Conservation (phyloP, 37 sponge, comb jelly and placozoan genomes). For the Petrosia ficiformis region DNA sequence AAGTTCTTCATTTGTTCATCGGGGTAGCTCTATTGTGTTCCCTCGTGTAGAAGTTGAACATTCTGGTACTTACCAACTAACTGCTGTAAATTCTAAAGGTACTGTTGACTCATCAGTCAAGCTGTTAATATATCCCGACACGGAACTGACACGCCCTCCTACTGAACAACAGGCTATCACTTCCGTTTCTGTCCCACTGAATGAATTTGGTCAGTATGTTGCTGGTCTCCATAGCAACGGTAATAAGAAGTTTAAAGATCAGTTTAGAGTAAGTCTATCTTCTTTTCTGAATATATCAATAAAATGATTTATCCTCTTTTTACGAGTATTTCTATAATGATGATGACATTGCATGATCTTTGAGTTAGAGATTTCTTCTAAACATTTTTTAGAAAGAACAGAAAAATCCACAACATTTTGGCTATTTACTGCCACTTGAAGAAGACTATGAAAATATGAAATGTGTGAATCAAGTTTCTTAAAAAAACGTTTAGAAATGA, state of each 20-base stretch:
- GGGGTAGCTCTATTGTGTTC: neutral
- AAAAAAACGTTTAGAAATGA: too few species aligned
- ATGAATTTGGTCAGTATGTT: constrained; percentile 34
- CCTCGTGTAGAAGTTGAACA: neutral
- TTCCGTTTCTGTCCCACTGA: neutral
- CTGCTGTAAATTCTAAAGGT: neutral
- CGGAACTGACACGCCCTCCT: neutral
- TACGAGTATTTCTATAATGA: too few species aligned
- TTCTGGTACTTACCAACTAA: neutral
- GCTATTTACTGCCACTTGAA: too few species aligned
- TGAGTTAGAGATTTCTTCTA: too few species aligned
- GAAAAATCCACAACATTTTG: too few species aligned
- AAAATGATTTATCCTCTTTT: too few species aligned
- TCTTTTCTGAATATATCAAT: neutral
- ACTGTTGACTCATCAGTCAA: neutral
- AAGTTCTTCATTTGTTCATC: neutral
- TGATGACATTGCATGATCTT: too few species aligned
- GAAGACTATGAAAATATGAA: too few species aligned
- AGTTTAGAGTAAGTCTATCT: constrained; percentile 25
- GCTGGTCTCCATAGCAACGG: constrained; percentile 5
- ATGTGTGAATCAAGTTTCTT: too few species aligned
- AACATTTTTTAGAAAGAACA: too few species aligned
- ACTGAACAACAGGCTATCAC: neutral
- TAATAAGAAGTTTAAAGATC: constrained; percentile 38
- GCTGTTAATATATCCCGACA: constrained; percentile 6